These are phyloP conservation scores for Gambelia wislizenii DNA, from an alignment of 2,797 vertebrate species.

Conservation along the genomic window DNA sequence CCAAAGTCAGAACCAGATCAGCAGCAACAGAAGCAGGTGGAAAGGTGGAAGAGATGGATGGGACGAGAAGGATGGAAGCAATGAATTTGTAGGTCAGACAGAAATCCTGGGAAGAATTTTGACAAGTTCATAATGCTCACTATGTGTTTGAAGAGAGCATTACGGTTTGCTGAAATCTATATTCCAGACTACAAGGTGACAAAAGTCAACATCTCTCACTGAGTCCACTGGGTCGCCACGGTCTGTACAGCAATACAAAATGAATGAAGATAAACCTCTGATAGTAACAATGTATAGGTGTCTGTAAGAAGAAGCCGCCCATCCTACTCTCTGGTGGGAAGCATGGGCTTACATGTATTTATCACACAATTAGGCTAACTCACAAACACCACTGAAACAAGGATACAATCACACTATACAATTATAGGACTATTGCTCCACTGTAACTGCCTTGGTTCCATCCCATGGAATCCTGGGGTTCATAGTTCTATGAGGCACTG, in stretches of 20 bases:
- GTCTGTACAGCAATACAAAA: conserved; percentile 49
- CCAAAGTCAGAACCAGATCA: background rate
- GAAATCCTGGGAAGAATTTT: background rate
- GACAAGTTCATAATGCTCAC: background rate
- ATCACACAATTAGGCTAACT: too few species aligned
- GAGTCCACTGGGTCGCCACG: background rate
- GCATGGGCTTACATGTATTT: background rate
- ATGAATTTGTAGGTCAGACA: background rate
- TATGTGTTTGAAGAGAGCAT: background rate
- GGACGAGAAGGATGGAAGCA: background rate
- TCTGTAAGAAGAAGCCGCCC: too few species aligned
- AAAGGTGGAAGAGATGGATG: background rate
- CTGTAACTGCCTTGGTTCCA: too few species aligned
- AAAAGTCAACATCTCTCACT: background rate
- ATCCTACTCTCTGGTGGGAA: background rate
- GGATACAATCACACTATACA: background rate
- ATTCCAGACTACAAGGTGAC: background rate
- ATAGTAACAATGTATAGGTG: too few species aligned
- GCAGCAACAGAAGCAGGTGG: too few species aligned
- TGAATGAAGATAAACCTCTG: background rate
- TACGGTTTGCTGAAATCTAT: background rate
- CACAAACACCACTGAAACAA: background rate
- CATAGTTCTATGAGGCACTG: too few species aligned
- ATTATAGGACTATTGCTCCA: too few species aligned
- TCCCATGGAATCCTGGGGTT: too few species aligned